Percentiles rank a stretch among this genome's conserved stretches.
Evolutionary conservation across 2,113 vertebrate species (phyloP).

Genomic region (Hemichromis elongatus): DNA sequence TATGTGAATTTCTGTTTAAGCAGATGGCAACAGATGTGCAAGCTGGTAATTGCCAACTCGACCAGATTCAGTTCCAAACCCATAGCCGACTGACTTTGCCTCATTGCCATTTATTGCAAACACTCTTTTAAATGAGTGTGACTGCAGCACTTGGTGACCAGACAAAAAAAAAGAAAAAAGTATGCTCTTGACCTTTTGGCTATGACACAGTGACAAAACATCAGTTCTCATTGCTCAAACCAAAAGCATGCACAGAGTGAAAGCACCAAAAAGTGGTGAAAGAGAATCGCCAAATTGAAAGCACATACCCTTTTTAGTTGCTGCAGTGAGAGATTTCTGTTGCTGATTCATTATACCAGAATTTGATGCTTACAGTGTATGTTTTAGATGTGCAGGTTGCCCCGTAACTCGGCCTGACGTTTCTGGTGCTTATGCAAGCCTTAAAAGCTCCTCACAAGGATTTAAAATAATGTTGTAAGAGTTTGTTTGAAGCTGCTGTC

Average conservation of each 20-base stretch:
- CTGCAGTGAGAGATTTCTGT: neutral
- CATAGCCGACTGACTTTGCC: too few relatives aligned
- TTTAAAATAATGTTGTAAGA: neutral
- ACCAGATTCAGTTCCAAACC: too few relatives aligned
- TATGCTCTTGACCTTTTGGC: neutral
- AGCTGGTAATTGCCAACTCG: too few relatives aligned
- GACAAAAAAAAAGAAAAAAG: neutral
- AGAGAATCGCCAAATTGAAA: neutral
- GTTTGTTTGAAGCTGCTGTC: neutral
- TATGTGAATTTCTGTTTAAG: too few relatives aligned
- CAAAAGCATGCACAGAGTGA: too few relatives aligned
- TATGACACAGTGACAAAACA: too few relatives aligned
- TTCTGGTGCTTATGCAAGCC: neutral
- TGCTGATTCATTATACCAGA: neutral
- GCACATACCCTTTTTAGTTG: neutral
- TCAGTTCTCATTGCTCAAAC: too few relatives aligned
- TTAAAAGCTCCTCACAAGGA: neutral
- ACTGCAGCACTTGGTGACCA: neutral
- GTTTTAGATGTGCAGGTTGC: neutral
- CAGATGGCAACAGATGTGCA: too few relatives aligned
- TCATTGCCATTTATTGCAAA: too few relatives aligned
- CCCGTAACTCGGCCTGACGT: neutral
- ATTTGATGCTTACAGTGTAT: neutral
- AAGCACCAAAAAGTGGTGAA: neutral
- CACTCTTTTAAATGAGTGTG: too few relatives aligned